Base-by-base conservation (phyloP, 2,888 invertebrate species). In the Boloria euphrosyne region DNA sequence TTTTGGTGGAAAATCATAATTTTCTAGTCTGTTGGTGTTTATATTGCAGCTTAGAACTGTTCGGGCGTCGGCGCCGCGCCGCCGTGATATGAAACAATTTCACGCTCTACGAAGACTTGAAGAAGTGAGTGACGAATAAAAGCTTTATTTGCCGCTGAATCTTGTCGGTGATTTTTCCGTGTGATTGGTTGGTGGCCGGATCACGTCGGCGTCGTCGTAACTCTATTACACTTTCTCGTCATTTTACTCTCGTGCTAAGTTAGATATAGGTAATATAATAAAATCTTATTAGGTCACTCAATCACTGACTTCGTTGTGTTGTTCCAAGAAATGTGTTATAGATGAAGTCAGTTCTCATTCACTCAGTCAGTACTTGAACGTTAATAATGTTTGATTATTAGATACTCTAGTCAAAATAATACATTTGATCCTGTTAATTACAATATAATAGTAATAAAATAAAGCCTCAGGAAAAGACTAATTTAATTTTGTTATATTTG, bases 31-130 rank as follows among this genome's bases (percentile, higher is more conserved):
- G 46, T 18, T 55, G 44, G 14, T 22, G 46, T 13, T 18, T 43
- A 44, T 18, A 22, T 22, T 46, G 10, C 6, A 38, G 7, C 17
- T 44, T 46, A 10, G 13, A 46, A 16, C 22, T 22, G 46, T n/a
- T 18, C 46, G 14, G 18, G 43, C 16, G 7, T 5, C 17, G 17
- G 5, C 10, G 27, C 52, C 38, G 38, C 38, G 43, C 14, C 14
- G n/a, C 10, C 22, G 18, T 16, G 4, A 22, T 44, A 46, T n/a
- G 10, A 46, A 57, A 55, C 57, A 57, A 46, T 57, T 57, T 57
- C 57, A 57, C 57, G 57, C 44, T 4, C 14, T 18, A 2, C 7
- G 18, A 57, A 44, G 27, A n/a, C 22, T 27, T 57, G 22, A 46
- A 46, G 46, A 46, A 14, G n/a, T 27, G 13, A 16, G 27, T 10